Conservation (phyloP, 1,140 invertebrate genomes). For the Drosophila funebris region DNA sequence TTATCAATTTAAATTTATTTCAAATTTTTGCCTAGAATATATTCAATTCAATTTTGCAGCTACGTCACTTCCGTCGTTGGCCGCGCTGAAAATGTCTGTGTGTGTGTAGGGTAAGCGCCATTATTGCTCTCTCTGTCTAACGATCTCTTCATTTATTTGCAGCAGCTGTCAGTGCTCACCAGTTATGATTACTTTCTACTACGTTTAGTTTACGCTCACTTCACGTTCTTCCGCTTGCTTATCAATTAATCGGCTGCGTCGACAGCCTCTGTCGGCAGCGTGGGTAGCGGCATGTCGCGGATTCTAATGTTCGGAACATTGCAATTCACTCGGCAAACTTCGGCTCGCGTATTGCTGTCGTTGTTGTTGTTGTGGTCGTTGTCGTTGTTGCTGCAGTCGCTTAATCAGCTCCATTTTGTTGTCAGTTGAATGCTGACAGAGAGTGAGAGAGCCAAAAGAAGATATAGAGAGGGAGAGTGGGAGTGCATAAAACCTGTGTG, state of each 20-base stretch:
- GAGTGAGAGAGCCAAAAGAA: neutral
- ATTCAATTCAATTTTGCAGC: conserved; percentile 16
- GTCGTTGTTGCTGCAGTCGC: conserved; percentile 16
- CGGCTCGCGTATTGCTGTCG: conserved; percentile 12
- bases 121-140: conserved; percentile 2
- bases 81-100: neutral
- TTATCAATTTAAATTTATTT: conserved; percentile 47
- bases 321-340: conserved; percentile 46
- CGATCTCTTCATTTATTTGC: neutral
- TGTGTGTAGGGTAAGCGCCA: conserved; percentile 28
- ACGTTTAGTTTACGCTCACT: conserved; percentile 37
- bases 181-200: conserved; percentile 18
- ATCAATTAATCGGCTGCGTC: conserved; percentile 61
- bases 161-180: neutral
- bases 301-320: conserved; percentile 26
- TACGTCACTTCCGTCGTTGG: conserved; percentile 57
- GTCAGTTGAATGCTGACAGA: conserved; percentile 22
- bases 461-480: conserved; percentile 5
- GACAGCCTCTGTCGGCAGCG: conserved; percentile 24
- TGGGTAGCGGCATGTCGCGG: conserved; percentile 1
- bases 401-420: conserved; percentile 55
- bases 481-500: conserved; percentile 54
- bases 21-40: neutral
- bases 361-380: neutral
- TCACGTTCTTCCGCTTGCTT: conserved; percentile 46